These are phyloP conservation scores for Pleuronectes platessa DNA, from an alignment of 2,113 vertebrate species.

Conservation along the genomic window DNA sequence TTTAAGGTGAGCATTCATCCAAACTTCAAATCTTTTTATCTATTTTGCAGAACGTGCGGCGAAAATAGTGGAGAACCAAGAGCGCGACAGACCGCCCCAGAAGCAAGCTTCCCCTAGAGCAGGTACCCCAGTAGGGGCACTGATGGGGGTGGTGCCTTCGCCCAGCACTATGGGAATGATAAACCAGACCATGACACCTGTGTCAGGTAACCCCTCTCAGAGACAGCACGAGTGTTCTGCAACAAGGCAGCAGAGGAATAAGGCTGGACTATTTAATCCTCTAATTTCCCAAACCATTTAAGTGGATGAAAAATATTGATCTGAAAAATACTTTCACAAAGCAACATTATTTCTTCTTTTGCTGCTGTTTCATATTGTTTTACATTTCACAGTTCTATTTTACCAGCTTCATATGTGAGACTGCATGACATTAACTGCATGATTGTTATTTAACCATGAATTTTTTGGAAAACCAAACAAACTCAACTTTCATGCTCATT, in stretches of 20 bases:
- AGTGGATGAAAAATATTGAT: neutral
- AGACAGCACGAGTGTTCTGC: slow-evolving; percentile 77
- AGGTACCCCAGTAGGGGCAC: slow-evolving; percentile 97
- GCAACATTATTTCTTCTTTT: slow-evolving; percentile 34
- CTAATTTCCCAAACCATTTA: slow-evolving; percentile 42
- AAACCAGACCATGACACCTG: slow-evolving; percentile 98
- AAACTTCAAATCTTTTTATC: neutral
- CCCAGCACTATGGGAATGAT: slow-evolving; percentile 99
- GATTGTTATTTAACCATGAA: slow-evolving; percentile 47
- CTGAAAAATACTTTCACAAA: slow-evolving; percentile 11
- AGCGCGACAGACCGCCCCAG: slow-evolving; percentile 94
- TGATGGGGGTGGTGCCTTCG: slow-evolving; percentile 98
- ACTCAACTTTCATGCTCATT: slow-evolving; percentile 52
- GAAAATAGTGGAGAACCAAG: slow-evolving; percentile 99
- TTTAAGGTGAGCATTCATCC: slow-evolving; percentile 6
- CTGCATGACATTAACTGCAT: slow-evolving; percentile 76
- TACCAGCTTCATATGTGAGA: slow-evolving; percentile 39
- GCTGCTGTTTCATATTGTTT: slow-evolving; percentile 43
- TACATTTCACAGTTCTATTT: slow-evolving; percentile 24
- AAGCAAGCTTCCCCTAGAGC: slow-evolving; percentile 96
- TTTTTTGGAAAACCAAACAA: slow-evolving; percentile 15
- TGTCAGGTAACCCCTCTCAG: slow-evolving; percentile 92
- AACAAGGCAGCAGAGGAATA: slow-evolving; percentile 68
- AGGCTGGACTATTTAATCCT: slow-evolving; percentile 65
- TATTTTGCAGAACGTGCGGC: slow-evolving; percentile 94